Evolutionary conservation across 2,113 vertebrate genomes (phyloP).

Genomic region (Castor canadensis): DNA sequence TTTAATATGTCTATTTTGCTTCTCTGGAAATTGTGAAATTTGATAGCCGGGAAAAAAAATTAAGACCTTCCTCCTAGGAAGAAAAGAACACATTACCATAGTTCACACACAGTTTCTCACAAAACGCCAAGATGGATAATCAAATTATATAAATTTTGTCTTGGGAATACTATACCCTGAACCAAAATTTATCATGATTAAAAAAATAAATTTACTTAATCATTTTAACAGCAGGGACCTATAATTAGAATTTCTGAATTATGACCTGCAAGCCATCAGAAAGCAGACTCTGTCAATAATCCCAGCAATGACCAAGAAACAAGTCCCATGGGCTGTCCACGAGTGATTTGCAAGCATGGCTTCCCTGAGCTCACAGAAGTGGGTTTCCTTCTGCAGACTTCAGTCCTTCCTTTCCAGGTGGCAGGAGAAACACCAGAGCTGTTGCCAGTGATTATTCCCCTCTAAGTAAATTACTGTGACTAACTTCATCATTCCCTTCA

Average conservation of each 20-base stretch:
- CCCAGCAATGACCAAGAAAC: background rate
- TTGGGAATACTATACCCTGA: background rate
- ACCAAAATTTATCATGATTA: background rate
- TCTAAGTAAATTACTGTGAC: background rate
- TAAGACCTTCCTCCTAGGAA: background rate
- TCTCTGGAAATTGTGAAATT: constrained; percentile 8
- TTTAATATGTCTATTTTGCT: background rate
- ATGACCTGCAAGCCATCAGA: background rate
- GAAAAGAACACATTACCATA: background rate
- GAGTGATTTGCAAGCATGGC: background rate
- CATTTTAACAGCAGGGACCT: constrained; percentile 6
- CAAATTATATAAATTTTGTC: background rate
- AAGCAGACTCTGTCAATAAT: background rate
- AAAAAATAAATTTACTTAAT: background rate
- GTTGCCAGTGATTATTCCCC: background rate
- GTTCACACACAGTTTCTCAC: no score
- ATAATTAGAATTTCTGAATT: background rate
- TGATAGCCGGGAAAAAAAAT: background rate
- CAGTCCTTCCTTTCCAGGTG: background rate
- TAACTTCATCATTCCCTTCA: background rate
- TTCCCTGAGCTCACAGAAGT: background rate
- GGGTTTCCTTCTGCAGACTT: background rate
- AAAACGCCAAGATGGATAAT: background rate
- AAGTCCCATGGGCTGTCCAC: background rate
- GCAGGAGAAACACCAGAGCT: background rate